phyloP scores from a whole-genome alignment of 92 coral and sea anemone genomes.

The Ricordea florida region DNA sequence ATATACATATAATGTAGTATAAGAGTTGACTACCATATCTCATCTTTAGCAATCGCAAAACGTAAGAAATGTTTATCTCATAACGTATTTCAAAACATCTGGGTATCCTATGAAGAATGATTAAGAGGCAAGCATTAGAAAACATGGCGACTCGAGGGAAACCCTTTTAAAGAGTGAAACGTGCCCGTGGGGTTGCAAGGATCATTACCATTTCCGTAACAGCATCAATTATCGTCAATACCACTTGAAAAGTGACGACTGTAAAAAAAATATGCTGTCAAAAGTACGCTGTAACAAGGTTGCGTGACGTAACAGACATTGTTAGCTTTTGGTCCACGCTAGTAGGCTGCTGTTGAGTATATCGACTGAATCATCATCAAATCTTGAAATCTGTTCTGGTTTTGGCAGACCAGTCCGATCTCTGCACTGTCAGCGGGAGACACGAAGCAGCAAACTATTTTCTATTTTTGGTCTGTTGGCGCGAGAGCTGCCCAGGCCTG shows the following conservation, averaged over 20 bases:
- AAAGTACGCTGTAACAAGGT: neutral
- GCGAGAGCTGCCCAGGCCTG: no score
- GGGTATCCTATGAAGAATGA: neutral
- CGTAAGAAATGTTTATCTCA: no score
- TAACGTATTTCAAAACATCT: no score
- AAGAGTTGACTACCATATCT: no score
- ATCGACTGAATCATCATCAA: no score
- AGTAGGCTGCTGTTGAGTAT: slow-evolving; percentile 8
- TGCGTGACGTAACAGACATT: neutral
- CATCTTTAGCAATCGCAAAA: no score
- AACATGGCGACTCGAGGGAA: neutral
- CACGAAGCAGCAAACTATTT: no score
- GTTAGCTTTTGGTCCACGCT: neutral
- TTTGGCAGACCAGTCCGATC: no score
- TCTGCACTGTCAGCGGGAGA: no score
- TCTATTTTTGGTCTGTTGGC: no score
- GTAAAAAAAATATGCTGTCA: neutral
- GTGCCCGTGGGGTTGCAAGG: neutral
- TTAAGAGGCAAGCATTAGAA: neutral
- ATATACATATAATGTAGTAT: no score
- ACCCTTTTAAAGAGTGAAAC: neutral
- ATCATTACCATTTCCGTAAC: neutral
- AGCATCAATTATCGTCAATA: neutral
- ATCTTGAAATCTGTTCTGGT: no score
- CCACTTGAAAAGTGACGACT: slow-evolving; percentile 2